Percentiles rank a stretch among this genome's conserved stretches.
These are phyloP conservation scores for Axea sp. DNA, from an alignment of 2,888 invertebrate genomes.

Conservation along the genomic window DNA sequence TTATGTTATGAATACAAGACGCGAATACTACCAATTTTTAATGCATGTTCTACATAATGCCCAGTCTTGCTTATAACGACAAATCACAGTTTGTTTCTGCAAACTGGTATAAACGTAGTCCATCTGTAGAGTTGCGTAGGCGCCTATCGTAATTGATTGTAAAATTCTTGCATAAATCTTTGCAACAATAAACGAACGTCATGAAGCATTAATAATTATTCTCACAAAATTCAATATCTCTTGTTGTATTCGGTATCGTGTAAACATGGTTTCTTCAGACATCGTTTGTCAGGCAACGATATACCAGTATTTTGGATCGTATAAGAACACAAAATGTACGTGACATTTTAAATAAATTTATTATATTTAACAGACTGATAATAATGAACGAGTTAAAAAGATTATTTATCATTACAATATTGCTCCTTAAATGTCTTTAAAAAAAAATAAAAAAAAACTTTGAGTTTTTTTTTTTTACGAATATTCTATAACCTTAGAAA, in stretches of 20 bases:
- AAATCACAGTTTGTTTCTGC: conserved; percentile 10
- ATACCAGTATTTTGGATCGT: not conserved
- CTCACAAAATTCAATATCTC: conserved; percentile 12
- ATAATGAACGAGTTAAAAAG: too few species aligned
- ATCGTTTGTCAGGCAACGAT: conserved; percentile 38
- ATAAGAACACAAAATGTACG: not conserved
- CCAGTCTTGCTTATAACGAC: too few species aligned
- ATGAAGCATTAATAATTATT: conserved; percentile 37
- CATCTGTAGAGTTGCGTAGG: conserved; percentile 34
- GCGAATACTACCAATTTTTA: too few species aligned
- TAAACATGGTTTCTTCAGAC: conserved; percentile 35
- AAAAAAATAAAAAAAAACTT: too few species aligned
- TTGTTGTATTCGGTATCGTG: conserved; percentile 22
- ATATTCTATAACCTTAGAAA: conserved; percentile 9
- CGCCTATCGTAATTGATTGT: conserved; percentile 30
- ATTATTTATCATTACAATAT: too few species aligned
- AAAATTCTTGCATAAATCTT: conserved; percentile 47
- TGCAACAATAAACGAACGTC: conserved; percentile 39
- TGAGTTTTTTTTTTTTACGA: not conserved
- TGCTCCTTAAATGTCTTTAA: too few species aligned
- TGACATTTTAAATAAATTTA: conserved; percentile 19
- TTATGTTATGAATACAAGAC: not conserved
- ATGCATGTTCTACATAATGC: too few species aligned
- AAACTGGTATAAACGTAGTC: conserved; percentile 7
- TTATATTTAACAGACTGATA: conserved; percentile 19